Conservation (phyloP, 2,888 invertebrate genomes). For the Capitulum mitella region DNA sequence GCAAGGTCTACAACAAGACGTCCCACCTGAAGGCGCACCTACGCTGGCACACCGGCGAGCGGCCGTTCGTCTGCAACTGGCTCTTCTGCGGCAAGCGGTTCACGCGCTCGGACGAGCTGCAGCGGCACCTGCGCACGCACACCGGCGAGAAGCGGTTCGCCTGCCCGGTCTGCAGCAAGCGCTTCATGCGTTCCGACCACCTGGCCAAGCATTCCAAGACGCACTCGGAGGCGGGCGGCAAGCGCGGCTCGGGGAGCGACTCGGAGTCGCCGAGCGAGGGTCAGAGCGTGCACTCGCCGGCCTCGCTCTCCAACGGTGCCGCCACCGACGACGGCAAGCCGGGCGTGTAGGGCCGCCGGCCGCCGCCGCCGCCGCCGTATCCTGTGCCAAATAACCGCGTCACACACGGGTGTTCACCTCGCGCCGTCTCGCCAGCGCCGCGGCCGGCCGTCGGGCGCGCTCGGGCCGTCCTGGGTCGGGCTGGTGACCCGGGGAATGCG, state of each 20-base stretch:
- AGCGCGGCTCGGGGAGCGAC: conserved; percentile 51
- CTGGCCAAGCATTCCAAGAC: conserved; percentile 95
- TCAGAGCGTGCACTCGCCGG: not conserved
- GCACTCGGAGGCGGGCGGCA: conserved; percentile 50
- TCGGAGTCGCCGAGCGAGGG: conserved; percentile 44
- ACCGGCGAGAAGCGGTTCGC: conserved; percentile 92
- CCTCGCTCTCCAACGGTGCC: not conserved
- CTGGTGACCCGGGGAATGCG: too few species aligned
- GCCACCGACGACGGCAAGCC: conserved; percentile 26
- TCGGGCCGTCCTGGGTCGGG: too few species aligned
- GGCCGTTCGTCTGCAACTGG: conserved; percentile 97
- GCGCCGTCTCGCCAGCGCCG: too few species aligned
- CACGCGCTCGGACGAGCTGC: conserved; percentile 91
- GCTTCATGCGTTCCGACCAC: conserved; percentile 97
- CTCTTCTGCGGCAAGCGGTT: conserved; percentile 94
- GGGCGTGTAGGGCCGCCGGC: not conserved
- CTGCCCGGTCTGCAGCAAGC: conserved; percentile 93
- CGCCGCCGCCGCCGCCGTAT: too few species aligned
- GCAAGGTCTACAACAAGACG: conserved; percentile 87
- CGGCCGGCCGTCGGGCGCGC: too few species aligned
- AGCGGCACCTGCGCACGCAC: conserved; percentile 89
- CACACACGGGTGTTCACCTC: too few species aligned
- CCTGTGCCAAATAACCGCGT: too few species aligned
- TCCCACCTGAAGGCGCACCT: conserved; percentile 97
- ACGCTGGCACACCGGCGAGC: conserved; percentile 95